Percentiles rank a stretch among this genome's conserved stretches.
These are phyloP conservation scores for Bungarus multicinctus DNA, from an alignment of 2,113 vertebrate genomes.

Conservation along the genomic window DNA sequence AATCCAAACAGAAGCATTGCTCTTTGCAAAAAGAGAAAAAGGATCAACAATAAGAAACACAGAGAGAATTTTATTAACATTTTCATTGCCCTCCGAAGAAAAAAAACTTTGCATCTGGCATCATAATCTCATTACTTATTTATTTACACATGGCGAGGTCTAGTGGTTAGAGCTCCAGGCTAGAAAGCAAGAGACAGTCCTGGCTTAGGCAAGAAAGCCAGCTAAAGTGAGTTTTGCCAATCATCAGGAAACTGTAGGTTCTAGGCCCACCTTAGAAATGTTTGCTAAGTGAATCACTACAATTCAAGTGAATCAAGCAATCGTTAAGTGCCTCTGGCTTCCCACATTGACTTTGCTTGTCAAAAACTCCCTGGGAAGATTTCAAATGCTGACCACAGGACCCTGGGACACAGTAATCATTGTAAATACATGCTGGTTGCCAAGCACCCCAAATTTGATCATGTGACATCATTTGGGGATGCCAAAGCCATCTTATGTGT, in stretches of 20 bases:
- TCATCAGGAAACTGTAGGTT: neutral
- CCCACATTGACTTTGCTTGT: too few species aligned
- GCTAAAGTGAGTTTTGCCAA: neutral
- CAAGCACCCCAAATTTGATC: neutral
- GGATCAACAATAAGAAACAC: neutral
- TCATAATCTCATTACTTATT: neutral
- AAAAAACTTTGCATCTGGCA: neutral
- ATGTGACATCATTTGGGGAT: neutral
- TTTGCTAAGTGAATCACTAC: too few species aligned
- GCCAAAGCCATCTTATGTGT: neutral
- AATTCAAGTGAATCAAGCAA: too few species aligned
- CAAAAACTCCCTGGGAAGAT: too few species aligned
- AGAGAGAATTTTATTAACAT: neutral
- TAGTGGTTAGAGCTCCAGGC: neutral
- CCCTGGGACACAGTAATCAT: too few species aligned
- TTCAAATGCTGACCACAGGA: too few species aligned
- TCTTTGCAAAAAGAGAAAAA: neutral
- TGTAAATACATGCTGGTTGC: neutral
- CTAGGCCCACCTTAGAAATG: too few species aligned
- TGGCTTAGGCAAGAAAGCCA: neutral
- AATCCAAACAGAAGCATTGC: neutral
- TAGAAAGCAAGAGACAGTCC: neutral
- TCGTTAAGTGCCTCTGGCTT: too few species aligned
- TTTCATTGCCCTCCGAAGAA: neutral
- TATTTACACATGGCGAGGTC: neutral